Evolutionary conservation across 1,140 invertebrate species (phyloP), one percentile per base, ranked within the genome.

Genomic region (Drosophila cardini): DNA sequence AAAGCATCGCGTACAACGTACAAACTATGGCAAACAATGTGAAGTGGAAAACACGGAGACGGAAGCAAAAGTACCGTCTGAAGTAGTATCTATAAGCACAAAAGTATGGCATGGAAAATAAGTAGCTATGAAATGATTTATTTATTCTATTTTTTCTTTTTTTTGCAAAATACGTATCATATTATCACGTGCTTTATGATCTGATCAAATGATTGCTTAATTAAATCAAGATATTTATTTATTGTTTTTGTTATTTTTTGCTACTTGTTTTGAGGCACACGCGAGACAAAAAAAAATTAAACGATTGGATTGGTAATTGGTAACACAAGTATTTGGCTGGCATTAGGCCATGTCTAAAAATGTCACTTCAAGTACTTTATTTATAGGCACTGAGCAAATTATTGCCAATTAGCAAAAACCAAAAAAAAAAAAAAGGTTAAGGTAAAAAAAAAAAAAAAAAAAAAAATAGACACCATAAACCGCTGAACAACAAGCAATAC

Each of bases 371-470:
- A 63, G 36, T 45, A 52, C 18, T 53, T 77, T 83, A 83, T 83
- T 84, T 76, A 72, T 83, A 84, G 76, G 21, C 32, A 72, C 72
- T 80, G 76, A 76, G 69, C 80, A 36, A 61, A 80, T 84, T 64
- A 83, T 84, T 55, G 76, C 52, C 58, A 76, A 79, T 83, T 84
- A 79, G 55, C 38, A 16, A 15, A 16, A 18, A 2, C 32, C 13
- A 18, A 43, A 16, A 68, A 52, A 5, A 61, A 32, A 15, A 36
- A 43, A 52, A 6, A 60, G 21, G 21, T 26, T 2, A 26, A 26
- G 21, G 2, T 26, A 26, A 26, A 26, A 38, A 34, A 11, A 58
- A 34, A 2, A 61, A 32, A 15, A 36, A 52, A 43, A 6, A 52
- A 34, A 32, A 15, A 36, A 52, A 43, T 2, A 52, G 21, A 18